phyloP scores from a whole-genome alignment of 2,888 invertebrate genomes.

The Alsophila aescularia region DNA sequence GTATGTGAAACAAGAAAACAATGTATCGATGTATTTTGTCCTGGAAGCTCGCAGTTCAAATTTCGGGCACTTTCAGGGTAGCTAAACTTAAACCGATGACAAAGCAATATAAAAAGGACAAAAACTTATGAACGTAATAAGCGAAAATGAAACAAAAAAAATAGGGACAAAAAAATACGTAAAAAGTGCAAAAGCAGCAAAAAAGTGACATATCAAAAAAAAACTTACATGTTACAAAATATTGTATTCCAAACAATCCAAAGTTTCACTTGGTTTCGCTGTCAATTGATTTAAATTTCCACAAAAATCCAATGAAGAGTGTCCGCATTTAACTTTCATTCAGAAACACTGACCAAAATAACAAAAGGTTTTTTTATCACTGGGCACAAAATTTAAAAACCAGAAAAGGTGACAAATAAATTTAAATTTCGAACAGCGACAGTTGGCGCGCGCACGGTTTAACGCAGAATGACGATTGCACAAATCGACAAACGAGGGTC shows the following conservation, averaged over 20 bases:
- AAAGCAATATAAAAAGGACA: too few relatives aligned
- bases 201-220: not conserved
- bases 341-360: slow-evolving; percentile 16
- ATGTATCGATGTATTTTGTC: too few relatives aligned
- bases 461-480: slow-evolving; percentile 59
- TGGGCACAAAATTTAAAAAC: not conserved
- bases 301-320: slow-evolving; percentile 54
- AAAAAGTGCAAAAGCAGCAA: too few relatives aligned
- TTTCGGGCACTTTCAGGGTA: too few relatives aligned
- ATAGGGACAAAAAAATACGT: too few relatives aligned
- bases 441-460: slow-evolving; percentile 54
- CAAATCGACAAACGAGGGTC: slow-evolving; percentile 63
- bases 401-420: slow-evolving; percentile 2
- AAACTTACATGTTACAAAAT: not conserved
- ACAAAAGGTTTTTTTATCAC: not conserved
- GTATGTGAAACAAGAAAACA: too few relatives aligned
- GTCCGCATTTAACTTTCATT: slow-evolving; percentile 8
- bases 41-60: too few relatives aligned
- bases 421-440: slow-evolving; percentile 40
- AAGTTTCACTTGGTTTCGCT: slow-evolving; percentile 44
- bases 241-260: not conserved
- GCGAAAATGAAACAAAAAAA: too few relatives aligned
- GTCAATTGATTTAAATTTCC: slow-evolving; percentile 46
- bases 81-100: too few relatives aligned
- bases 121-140: too few relatives aligned